Percentiles rank a stretch among this genome's conserved stretches.
These are phyloP conservation scores for Yasuhikotakia modesta DNA, from an alignment of 2,797 vertebrate genomes.

Conservation along the genomic window DNA sequence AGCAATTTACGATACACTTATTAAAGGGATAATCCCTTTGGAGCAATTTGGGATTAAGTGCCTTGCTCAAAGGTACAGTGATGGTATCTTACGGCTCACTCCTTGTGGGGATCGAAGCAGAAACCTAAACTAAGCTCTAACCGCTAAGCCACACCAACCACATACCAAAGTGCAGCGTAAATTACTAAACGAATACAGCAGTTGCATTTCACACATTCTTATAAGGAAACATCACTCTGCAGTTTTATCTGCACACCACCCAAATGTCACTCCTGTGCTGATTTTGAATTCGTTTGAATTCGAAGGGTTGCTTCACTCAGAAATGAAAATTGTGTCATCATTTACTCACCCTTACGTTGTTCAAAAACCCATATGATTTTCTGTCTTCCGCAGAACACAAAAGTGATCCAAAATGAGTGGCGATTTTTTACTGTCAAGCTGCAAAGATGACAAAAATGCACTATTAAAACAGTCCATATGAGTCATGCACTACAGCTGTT, in stretches of 20 bases:
- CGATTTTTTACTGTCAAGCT: background rate
- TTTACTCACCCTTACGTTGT: background rate
- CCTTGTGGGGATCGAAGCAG: background rate
- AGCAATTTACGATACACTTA: slow-evolving; percentile 4
- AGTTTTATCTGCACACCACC: background rate
- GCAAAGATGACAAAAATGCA: background rate
- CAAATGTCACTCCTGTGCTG: background rate
- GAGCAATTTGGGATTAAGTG: slow-evolving; percentile 8
- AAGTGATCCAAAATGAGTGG: background rate
- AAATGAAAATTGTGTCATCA: background rate
- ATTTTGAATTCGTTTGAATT: background rate
- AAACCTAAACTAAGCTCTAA: background rate
- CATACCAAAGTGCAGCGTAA: background rate
- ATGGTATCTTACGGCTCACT: background rate
- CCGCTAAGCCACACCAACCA: background rate
- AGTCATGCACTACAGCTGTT: background rate
- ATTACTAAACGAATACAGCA: background rate
- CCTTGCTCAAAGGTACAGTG: slow-evolving; percentile 5
- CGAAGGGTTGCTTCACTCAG: background rate
- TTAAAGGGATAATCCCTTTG: background rate
- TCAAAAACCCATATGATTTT: slow-evolving; percentile 1
- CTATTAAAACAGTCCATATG: background rate
- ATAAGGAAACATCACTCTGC: background rate
- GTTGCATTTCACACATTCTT: background rate
- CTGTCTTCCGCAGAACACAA: background rate